phyloP scores from a whole-genome alignment of 2,888 invertebrate genomes.

The Cantharis rustica region DNA sequence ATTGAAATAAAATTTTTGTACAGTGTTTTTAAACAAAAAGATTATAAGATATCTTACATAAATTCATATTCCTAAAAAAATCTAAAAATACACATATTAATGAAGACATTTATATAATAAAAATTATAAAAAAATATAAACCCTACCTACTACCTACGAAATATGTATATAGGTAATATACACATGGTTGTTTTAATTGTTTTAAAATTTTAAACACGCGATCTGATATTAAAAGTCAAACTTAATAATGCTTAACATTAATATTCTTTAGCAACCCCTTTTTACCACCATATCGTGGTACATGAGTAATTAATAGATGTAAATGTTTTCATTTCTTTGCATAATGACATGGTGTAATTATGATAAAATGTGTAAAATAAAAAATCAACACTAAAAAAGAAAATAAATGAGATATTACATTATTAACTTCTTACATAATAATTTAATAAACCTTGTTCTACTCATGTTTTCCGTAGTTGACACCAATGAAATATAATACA shows the following conservation, averaged over 20 bases:
- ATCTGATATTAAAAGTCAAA: neutral
- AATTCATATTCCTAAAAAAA: too few species aligned
- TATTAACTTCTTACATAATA: too few species aligned
- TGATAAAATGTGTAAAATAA: neutral
- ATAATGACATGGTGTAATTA: neutral
- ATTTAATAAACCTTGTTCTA: too few species aligned
- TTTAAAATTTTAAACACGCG: neutral
- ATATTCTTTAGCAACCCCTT: neutral
- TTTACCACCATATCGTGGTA: neutral
- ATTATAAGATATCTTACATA: too few species aligned
- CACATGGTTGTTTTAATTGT: neutral
- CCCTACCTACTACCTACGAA: neutral
- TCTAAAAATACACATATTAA: too few species aligned
- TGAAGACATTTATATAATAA: neutral
- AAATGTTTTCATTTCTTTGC: neutral
- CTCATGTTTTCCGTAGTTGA: too few species aligned
- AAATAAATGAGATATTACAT: too few species aligned
- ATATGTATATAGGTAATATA: too few species aligned
- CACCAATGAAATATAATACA: too few species aligned
- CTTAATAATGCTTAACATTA: neutral
- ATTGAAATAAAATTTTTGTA: neutral
- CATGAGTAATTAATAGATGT: neutral
- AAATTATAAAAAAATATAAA: neutral
- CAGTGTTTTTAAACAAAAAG: too few species aligned
- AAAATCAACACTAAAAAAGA: neutral